Base-by-base conservation (phyloP, 2,113 vertebrate genomes). In the Archocentrus centrarchus region DNA sequence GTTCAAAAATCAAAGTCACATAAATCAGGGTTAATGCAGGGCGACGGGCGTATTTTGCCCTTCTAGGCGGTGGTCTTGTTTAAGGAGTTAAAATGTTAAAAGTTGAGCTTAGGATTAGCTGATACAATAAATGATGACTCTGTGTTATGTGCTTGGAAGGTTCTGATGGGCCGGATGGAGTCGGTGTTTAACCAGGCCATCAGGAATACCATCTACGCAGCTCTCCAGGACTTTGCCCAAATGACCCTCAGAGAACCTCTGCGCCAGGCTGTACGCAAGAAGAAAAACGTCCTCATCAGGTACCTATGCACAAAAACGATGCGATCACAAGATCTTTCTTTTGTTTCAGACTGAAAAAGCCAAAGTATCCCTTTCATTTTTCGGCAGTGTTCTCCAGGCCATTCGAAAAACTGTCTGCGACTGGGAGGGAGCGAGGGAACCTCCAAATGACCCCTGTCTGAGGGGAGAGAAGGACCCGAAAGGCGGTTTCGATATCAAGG, bases 181-280 rank as follows among this genome's bases (percentile, higher is more conserved):
- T 99, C 98, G 0, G 98, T 99, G 75, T 99, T 99, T 88, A 99
- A 99, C 95, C 98, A 99, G 91, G 98, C 98, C 91, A 99, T 99
- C 92, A 96, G 98, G 83, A 98, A 99, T 87, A 99, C 98, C n/a
- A 99, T 99, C 94, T 99, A 99, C 0, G 97, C 98, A 0, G 98
- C 98, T 3, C 95, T 99, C 94, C 98, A 99, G 95, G 98, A 99
- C 93, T 99, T 99, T 50, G 97, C 98, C 75, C 98, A 99, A 94
- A 96, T 99, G 90, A 98, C 97, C 0, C 95, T 99, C 59, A 92
- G 98, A 11, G 98, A 99, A 91, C 98, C 98, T 0, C 96, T 99
- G 60, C 94, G 98, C 13, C 98, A 99, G 96, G 98, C 98, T 0
- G 98, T 99, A 8, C 96, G 98, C 89, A 99, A 99, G 95, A 99